Evolutionary conservation across 2,113 vertebrate genomes (phyloP).

Genomic region (Notarius lentiginosus): DNA sequence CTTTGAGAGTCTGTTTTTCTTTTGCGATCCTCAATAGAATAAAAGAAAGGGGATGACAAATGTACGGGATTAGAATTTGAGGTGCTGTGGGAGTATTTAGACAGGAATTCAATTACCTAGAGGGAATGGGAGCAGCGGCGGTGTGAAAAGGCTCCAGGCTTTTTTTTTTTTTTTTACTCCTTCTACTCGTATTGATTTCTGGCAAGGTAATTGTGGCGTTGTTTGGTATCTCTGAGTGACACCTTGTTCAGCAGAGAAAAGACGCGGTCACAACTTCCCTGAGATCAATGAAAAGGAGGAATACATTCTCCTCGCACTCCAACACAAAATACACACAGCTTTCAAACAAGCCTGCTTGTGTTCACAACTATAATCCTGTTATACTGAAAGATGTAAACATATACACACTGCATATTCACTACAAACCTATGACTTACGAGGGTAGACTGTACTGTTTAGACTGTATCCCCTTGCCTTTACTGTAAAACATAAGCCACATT

Average conservation of each 20-base stretch:
- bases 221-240: conserved; percentile 44
- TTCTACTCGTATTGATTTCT: conserved; percentile 40
- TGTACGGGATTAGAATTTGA: conserved; percentile 42
- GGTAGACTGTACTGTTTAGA: neutral
- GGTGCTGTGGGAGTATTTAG: conserved; percentile 46
- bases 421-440: neutral
- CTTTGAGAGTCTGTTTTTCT: conserved; percentile 33
- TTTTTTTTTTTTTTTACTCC: conserved; percentile 21
- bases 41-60: conserved; percentile 32
- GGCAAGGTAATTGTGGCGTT: conserved; percentile 45
- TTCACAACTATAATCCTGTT: neutral
- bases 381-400: neutral
- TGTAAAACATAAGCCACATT: neutral
- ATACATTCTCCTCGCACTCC: neutral
- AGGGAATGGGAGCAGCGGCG: conserved; percentile 19
- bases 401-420: neutral
- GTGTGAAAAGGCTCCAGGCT: conserved; percentile 42
- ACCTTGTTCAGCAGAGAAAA: conserved; percentile 39
- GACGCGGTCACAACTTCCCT: conserved; percentile 26
- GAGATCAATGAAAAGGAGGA: conserved; percentile 37
- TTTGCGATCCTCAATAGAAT: conserved; percentile 6
- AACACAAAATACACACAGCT: conserved; percentile 20
- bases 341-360: neutral
- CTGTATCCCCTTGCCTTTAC: no score
- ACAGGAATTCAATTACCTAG: conserved; percentile 52